A percentile compares a stretch with the other conserved stretches of the same genome.
These are phyloP conservation scores for Onychomys torridus DNA, from an alignment of 2,797 vertebrate species.

Conservation along the genomic window DNA sequence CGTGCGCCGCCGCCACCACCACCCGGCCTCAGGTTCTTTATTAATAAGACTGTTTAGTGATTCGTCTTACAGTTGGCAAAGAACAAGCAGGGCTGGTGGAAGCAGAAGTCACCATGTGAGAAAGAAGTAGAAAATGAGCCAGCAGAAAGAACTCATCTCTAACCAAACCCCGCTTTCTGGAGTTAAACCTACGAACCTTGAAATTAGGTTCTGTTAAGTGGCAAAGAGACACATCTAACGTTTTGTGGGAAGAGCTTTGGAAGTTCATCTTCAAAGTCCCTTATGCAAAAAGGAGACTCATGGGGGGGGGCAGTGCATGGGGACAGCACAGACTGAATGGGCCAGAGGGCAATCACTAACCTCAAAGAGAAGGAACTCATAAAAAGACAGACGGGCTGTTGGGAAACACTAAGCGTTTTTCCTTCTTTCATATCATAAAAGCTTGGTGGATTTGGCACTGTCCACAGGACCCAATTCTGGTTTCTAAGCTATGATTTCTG, in stretches of 20 bases:
- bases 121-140: background rate
- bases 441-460: slow-evolving; percentile 1
- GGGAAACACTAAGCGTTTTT: slow-evolving; percentile 65
- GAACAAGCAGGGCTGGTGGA: background rate
- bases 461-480: slow-evolving; percentile 44
- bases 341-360: background rate
- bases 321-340: background rate
- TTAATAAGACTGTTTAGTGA: too few relatives aligned
- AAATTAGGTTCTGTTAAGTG: background rate
- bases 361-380: slow-evolving; percentile 70
- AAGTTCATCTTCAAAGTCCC: slow-evolving; percentile 10
- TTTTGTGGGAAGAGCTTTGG: background rate
- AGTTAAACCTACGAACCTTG: background rate
- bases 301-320: too few relatives aligned
- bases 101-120: background rate
- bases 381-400: slow-evolving; percentile 75
- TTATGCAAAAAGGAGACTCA: background rate
- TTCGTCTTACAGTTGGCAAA: too few relatives aligned
- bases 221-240: background rate
- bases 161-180: background rate
- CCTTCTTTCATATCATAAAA: slow-evolving; percentile 65
- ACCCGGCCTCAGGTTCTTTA: too few relatives aligned
- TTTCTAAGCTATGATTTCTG: slow-evolving; percentile 70
- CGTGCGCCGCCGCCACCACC: too few relatives aligned
- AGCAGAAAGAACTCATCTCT: background rate